Evolutionary conservation across 1,140 invertebrate genomes (phyloP).

Genomic region (Plectus sambesii): DNA sequence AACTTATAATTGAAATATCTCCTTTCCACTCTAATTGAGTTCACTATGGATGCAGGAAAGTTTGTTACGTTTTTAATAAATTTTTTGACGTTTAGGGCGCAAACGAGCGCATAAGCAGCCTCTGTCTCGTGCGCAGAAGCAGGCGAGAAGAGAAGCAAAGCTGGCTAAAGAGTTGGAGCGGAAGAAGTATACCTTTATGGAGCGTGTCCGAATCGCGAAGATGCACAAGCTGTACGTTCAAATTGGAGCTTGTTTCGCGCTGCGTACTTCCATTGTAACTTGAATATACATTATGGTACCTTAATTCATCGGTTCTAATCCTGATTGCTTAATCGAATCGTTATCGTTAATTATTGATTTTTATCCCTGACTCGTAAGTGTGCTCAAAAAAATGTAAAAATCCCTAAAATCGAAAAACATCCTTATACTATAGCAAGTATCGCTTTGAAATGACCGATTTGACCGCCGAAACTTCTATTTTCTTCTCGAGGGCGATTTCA

Average conservation of each 20-base stretch:
- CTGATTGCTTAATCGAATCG: conserved; percentile 4
- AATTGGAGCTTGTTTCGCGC: no score
- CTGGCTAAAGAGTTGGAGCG: conserved; percentile 41
- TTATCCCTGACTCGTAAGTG: no score
- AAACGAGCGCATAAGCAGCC: conserved; percentile 33
- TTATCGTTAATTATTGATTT: conserved; percentile 10
- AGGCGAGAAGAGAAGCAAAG: conserved; percentile 33
- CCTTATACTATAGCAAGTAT: no score
- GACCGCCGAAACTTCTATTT: no score
- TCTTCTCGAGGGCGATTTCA: no score
- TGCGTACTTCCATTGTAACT: not conserved
- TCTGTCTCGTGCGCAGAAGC: conserved; percentile 27
- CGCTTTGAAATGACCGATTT: no score
- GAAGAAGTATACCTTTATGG: conserved; percentile 43
- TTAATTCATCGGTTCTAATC: conserved; percentile 6
- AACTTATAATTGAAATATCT: no score
- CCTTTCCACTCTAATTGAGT: no score
- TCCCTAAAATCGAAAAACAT: conserved; percentile 3
- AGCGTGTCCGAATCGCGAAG: conserved; percentile 35
- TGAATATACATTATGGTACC: conserved; percentile 1
- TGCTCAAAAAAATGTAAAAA: no score
- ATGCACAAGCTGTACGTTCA: conserved; percentile 38
- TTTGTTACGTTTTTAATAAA: no score
- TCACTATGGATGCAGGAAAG: no score
- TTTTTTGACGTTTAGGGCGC: conserved; percentile 34